Base-by-base conservation (phyloP, 2,113 vertebrate genomes). In the Lophius piscatorius region DNA sequence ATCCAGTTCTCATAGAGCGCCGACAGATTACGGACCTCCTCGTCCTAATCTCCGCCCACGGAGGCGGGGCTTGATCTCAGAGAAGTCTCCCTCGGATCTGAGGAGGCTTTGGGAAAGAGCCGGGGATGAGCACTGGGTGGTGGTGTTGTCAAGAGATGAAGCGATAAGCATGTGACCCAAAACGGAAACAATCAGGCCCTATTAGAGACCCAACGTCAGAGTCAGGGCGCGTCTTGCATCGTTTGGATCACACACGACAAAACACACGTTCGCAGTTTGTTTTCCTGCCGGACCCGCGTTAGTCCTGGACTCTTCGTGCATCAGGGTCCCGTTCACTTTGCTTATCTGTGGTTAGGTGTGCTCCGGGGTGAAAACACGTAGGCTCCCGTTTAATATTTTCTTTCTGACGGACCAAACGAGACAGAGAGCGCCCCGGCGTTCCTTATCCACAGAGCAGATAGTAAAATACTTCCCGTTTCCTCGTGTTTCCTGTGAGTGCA, bases 131-230 rank as follows among this genome's bases (percentile, higher is more conserved):
- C 10, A 39, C 49, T 76, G 87, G 85, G 81, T 84, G 87, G 85
- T 73, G 69, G 61, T 78, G 47, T 24, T 68, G 74, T 42, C 35
- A 41, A 50, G 55, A 76, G 83, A 86, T 88, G 61, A 8, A 51
- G 23, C 14, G 88, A 90, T 91, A 89, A 81, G 33, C 61, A 74
- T 66, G 69, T 83, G 78, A 85, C 52, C 62, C 72, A 86, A 78
- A 89, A 36, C 81, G 79, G 84, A 83, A 85, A 81, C 58, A 78
- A 87, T 82, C 70, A 84, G 81, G 23, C 75, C 59, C 58, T 55
- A 84, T 88, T 87, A 89, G 70, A 81, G 83, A 61, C 57, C 78
- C 41, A 11, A 88, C 83, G 87, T 90, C 89, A 88, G 74, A 79
- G 70, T 46, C 48, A 38, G 79, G 78, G 78, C 59, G 55, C 73